These are phyloP conservation scores for Gymnocheta viridis DNA, from an alignment of 2,888 invertebrate species.

Conservation along the genomic window DNA sequence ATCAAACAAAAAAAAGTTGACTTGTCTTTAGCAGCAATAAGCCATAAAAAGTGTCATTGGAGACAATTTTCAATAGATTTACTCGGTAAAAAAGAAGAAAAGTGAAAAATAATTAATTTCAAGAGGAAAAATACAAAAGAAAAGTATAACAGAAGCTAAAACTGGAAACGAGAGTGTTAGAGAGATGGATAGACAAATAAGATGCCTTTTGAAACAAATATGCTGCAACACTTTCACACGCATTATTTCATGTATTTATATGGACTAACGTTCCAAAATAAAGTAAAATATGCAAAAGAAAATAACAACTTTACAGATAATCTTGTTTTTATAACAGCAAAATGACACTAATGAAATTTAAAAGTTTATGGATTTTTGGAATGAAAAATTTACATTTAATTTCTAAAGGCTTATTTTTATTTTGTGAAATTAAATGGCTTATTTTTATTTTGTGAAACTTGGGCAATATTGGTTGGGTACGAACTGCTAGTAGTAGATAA, in stretches of 20 bases:
- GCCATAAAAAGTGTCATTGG: background rate
- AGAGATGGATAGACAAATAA: constrained; percentile 13
- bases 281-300: constrained; percentile 7
- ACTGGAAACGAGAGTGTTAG: background rate
- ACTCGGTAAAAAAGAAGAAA: constrained; percentile 11
- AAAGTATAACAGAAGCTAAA: background rate
- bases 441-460: too few species aligned
- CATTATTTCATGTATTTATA: constrained; percentile 31
- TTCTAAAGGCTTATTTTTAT: too few species aligned
- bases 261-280: constrained; percentile 12
- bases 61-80: background rate
- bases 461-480: too few species aligned
- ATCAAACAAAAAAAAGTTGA: background rate
- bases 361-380: too few species aligned
- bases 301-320: background rate
- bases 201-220: constrained; percentile 40
- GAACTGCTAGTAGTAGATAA: too few species aligned
- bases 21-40: background rate
- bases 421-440: too few species aligned
- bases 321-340: background rate
- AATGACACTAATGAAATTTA: background rate
- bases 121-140: background rate
- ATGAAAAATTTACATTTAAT: too few species aligned
- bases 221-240: constrained; percentile 57
- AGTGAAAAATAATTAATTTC: constrained; percentile 28